Conservation (phyloP, 2,113 vertebrate species). For the Sitta europaea region DNA sequence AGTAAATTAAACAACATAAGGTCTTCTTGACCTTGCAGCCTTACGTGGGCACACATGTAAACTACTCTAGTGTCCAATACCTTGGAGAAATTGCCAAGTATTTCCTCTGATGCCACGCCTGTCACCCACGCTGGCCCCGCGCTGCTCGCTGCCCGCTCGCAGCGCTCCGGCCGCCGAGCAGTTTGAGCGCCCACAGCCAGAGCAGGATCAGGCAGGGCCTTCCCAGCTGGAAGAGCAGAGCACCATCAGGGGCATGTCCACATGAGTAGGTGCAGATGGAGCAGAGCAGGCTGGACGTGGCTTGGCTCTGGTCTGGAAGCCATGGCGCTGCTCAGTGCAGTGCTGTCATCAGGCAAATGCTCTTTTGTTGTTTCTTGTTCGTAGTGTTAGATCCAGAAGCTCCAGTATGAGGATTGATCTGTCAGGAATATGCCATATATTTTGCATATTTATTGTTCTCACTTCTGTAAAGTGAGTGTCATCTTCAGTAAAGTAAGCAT, state of each 20-base stretch:
- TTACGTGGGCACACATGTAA: not conserved
- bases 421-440: not conserved
- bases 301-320: not conserved
- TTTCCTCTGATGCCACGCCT: slow-evolving; percentile 29
- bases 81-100: slow-evolving; percentile 46
- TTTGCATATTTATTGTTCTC: slow-evolving; percentile 1
- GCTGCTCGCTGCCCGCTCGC: not conserved
- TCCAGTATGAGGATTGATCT: not conserved
- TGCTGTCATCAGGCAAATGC: not conserved
- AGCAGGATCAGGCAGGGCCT: not conserved
- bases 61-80: not conserved
- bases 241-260: slow-evolving; percentile 17
- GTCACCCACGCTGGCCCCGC: not conserved
- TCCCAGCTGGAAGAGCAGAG: not conserved
- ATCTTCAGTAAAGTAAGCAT: not conserved
- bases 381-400: not conserved
- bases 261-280: slow-evolving; percentile 34
- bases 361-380: not conserved
- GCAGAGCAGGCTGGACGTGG: not conserved
- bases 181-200: not conserved
- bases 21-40: not conserved
- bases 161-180: not conserved
- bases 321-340: not conserved
- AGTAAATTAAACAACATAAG: not conserved
- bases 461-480: not conserved